Percentiles rank a stretch among this genome's conserved stretches.
Evolutionary conservation across 1,140 invertebrate genomes (phyloP).

Genomic region (Callitettix versicolor): DNA sequence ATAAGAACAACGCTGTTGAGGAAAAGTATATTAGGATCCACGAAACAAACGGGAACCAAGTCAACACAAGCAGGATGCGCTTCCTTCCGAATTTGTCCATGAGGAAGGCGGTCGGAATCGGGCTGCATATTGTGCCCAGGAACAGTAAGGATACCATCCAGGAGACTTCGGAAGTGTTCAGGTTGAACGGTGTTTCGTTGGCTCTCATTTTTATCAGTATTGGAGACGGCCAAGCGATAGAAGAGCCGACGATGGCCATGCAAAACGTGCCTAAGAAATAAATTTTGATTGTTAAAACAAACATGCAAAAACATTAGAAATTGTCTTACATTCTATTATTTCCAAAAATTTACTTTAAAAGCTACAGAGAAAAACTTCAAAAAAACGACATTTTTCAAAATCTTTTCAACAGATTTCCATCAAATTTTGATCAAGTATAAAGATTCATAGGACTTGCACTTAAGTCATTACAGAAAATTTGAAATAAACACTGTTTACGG

Average conservation of each 20-base stretch:
- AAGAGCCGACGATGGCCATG: background rate
- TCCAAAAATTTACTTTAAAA: too few relatives aligned
- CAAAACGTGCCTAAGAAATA: slow-evolving; percentile 1
- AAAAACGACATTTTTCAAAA: too few relatives aligned
- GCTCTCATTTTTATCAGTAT: slow-evolving; percentile 43
- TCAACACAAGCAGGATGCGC: slow-evolving; percentile 52
- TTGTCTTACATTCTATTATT: too few relatives aligned
- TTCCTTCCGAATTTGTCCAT: slow-evolving; percentile 65
- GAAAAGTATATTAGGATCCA: slow-evolving; percentile 40
- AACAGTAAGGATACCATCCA: slow-evolving; percentile 22
- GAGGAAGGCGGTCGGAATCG: slow-evolving; percentile 33
- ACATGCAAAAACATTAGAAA: background rate
- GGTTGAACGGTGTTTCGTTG: background rate
- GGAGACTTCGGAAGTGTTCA: slow-evolving; percentile 12
- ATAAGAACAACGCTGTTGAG: background rate
- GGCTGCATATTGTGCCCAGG: slow-evolving; percentile 19
- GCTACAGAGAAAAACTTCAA: too few relatives aligned
- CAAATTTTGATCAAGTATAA: too few relatives aligned
- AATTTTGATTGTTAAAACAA: background rate
- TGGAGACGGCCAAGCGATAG: slow-evolving; percentile 65
- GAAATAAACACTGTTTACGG: too few relatives aligned
- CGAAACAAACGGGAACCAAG: slow-evolving; percentile 35
- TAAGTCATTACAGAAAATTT: too few relatives aligned
- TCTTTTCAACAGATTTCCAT: too few relatives aligned
- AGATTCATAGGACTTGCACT: too few relatives aligned